These are phyloP conservation scores for Thera obeliscata DNA, from an alignment of 2,888 invertebrate species.

Conservation along the genomic window DNA sequence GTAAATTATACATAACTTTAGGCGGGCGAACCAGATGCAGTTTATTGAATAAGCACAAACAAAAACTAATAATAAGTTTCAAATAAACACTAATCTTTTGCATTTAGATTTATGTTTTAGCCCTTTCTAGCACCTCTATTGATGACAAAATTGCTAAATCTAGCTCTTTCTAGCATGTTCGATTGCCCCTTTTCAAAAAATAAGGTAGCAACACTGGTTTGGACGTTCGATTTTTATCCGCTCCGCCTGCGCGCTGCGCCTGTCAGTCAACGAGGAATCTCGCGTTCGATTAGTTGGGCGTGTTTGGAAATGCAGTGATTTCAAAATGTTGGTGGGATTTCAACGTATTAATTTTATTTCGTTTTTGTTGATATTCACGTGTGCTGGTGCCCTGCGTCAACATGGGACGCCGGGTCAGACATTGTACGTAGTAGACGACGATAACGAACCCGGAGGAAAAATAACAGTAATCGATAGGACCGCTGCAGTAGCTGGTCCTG, in stretches of 20 bases:
- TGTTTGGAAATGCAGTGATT: conserved; percentile 71
- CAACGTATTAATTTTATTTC: conserved; percentile 62
- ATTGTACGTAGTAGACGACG: conserved; percentile 70
- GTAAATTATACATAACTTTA: too few species aligned
- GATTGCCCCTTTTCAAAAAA: too few species aligned
- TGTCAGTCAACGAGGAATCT: conserved; percentile 46
- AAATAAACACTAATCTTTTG: too few species aligned
- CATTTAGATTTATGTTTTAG: too few species aligned
- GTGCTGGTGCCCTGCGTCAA: conserved; percentile 56
- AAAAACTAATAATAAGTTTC: too few species aligned
- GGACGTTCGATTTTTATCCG: neutral
- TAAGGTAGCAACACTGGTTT: too few species aligned
- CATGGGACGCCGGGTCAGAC: conserved; percentile 62
- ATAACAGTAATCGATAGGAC: conserved; percentile 65
- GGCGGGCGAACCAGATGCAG: too few species aligned
- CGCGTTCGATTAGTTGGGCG: conserved; percentile 57
- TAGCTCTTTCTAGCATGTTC: too few species aligned
- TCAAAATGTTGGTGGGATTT: conserved; percentile 77
- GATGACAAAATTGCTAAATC: too few species aligned
- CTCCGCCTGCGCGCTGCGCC: neutral
- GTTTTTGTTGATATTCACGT: conserved; percentile 63
- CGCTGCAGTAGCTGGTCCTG: conserved; percentile 47
- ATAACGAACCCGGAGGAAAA: conserved; percentile 51
- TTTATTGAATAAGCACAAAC: too few species aligned
- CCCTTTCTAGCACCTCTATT: too few species aligned